Base-by-base conservation (phyloP, 1,140 invertebrate species). In the Drosophila bocki region DNA sequence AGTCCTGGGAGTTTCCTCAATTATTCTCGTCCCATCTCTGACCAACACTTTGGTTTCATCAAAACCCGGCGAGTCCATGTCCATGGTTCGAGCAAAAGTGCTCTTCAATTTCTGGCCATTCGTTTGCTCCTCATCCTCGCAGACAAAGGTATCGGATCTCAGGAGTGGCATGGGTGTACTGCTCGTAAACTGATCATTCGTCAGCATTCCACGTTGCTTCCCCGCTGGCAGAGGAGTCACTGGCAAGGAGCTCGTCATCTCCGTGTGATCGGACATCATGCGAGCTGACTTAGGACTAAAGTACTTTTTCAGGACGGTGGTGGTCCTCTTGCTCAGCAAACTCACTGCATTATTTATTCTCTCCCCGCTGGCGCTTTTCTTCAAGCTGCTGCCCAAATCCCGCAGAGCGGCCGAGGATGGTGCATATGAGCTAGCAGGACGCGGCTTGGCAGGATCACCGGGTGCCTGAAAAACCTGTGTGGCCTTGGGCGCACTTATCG, bases 141-240 rank as follows among this genome's bases (percentile, higher is more conserved):
- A 90, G 1, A 92, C 82, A 82, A 92, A 92, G 6, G 91, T 92
- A 42, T 92, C 91, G 50, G 91, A 92, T 7, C 91, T 76, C 54
- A 91, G 65, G 0, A 92, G 65, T 0, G 87, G 67, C 58, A 78
- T 76, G 1, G 91, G 91, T 0, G 84, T 91, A 35, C 78, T 91
- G 56, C 60, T 81, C 32, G 67, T 75, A 2, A 90, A 12, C 22
- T 65, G 64, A 39, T 61, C 51, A 33, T 33, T 80, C 5, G 37
- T 22, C n/a, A 42, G 41, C 44, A 39, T 69, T 17, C 29, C 42
- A 1, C 58, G 76, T n/a, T 56, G 53, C 19, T 74, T 90, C 11
- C 74, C 47, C 0, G 22, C 57, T 1, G 79, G 85, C 76, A 79
- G 9, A 12, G 87, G 87, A 0, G 87, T 91, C 12, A 77, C 76